Evolutionary conservation across 2,888 invertebrate genomes (phyloP), one percentile per base, ranked within the genome.

Genomic region (Notodonta dromedarius): DNA sequence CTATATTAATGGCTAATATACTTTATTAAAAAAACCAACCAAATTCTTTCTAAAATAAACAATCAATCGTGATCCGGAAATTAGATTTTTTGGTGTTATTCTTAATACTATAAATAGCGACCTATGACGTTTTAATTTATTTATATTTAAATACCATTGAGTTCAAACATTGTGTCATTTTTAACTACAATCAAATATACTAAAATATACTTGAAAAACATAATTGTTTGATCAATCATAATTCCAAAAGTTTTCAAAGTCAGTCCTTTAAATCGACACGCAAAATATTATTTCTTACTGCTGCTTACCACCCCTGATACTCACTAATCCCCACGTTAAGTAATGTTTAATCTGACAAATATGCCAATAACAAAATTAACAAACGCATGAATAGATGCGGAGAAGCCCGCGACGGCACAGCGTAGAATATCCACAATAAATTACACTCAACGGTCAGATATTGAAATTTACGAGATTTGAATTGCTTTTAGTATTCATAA

Each of bases 301-400:
- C 57, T 62, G 66, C 70, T 63, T 63, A 59, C 44, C 44, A 59
- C 40, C 48, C 6, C 14, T 48, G 46, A 56, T 54, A 48, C 39
- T 40, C 42, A 56, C 58, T 76, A 74, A 73, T 69, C 62, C 62
- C 61, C 59, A 67, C 62, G 3, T 66, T 61, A 68, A 74, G 69
- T 72, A 69, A 64, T 65, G 55, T 65, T 65, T 73, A 80, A 78
- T 73, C 70, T 71, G 80, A 83, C 82, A 83, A 78, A 84, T 77
- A 58, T 70, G 60, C 65, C 69, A 76, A 79, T 83, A 79, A 80
- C 73, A 82, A 80, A 83, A 79, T 79, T 79, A 83, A 80, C 77
- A 70, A 79, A 79, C 74, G 75, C 73, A 69, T 74, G 73, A 77
- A 80, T 77, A 67, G 74, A 58, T 54, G 54, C 65, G 59, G 70